A percentile compares a stretch with the other conserved stretches of the same genome.
These are phyloP conservation scores for Chlamydotis undulata DNA, from an alignment of 2,113 vertebrate genomes.

Conservation along the genomic window DNA sequence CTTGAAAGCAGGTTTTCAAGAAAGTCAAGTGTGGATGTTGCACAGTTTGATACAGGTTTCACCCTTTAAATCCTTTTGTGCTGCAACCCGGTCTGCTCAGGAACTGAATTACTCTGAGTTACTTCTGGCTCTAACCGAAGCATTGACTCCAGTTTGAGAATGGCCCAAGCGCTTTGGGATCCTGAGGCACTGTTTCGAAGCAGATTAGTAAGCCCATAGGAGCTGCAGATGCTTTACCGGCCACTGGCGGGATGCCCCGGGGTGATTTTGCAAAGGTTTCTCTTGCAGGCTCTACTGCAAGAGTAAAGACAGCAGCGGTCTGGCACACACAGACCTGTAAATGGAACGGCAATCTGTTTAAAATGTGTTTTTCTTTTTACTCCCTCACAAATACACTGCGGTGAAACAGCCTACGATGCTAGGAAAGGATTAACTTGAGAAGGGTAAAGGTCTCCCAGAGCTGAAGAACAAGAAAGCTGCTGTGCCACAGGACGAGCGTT, in stretches of 20 bases:
- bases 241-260: not conserved
- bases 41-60: not conserved
- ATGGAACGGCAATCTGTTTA: not conserved
- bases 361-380: not conserved
- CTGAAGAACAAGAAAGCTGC: not conserved
- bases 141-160: not conserved
- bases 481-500: not conserved
- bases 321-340: not conserved
- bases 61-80: not conserved
- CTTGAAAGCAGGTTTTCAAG: not conserved
- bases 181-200: not conserved
- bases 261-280: not conserved
- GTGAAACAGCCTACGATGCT: not conserved
- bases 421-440: not conserved
- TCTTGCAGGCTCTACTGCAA: not conserved
- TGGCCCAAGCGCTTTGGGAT: not conserved
- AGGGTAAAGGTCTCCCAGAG: not conserved
- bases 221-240: not conserved
- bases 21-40: not conserved
- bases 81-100: not conserved
- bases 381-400: not conserved
- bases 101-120: not conserved
- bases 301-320: not conserved
- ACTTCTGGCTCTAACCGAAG: not conserved
- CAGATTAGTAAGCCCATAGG: not conserved